phyloP scores from a whole-genome alignment of 2,888 invertebrate genomes.

The Meloe dianella region DNA sequence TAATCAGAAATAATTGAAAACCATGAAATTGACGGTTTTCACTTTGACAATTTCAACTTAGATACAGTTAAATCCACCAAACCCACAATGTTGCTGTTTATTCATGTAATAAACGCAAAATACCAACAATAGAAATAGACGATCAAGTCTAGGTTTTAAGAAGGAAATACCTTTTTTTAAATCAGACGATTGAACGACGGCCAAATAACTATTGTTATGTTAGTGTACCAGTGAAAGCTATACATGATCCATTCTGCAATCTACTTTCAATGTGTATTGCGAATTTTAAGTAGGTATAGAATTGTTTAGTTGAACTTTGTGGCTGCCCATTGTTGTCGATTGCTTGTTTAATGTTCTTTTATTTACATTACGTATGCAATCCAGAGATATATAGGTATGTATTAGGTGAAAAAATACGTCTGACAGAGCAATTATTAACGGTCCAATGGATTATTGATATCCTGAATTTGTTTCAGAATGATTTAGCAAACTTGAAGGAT shows the following conservation, averaged over 20 bases:
- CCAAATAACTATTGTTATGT: slow-evolving; percentile 51
- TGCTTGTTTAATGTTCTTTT: slow-evolving; percentile 34
- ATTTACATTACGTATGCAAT: slow-evolving; percentile 32
- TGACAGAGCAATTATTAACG: slow-evolving; percentile 14
- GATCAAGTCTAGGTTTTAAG: slow-evolving; percentile 49
- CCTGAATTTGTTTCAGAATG: no score
- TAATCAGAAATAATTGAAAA: no score
- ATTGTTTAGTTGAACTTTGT: slow-evolving; percentile 46
- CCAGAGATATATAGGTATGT: no score
- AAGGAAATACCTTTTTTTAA: slow-evolving; percentile 51
- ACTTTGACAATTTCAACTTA: slow-evolving; percentile 17
- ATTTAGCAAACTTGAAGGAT: no score
- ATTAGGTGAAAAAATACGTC: slow-evolving; percentile 27
- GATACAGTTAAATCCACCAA: neutral
- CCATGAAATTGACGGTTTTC: neutral
- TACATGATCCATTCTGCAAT: slow-evolving; percentile 48
- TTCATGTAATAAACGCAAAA: slow-evolving; percentile 18
- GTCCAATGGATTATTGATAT: slow-evolving; percentile 3
- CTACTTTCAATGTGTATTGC: slow-evolving; percentile 45
- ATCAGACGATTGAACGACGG: slow-evolving; percentile 50
- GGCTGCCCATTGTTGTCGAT: slow-evolving; percentile 46
- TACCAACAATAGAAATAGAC: slow-evolving; percentile 34
- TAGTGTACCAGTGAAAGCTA: slow-evolving; percentile 39
- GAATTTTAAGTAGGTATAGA: slow-evolving; percentile 50
- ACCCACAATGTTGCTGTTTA: slow-evolving; percentile 12